Evolutionary conservation across 2,113 vertebrate species (phyloP), one percentile per base, ranked within the genome.

Genomic region (Hippocampus comes): DNA sequence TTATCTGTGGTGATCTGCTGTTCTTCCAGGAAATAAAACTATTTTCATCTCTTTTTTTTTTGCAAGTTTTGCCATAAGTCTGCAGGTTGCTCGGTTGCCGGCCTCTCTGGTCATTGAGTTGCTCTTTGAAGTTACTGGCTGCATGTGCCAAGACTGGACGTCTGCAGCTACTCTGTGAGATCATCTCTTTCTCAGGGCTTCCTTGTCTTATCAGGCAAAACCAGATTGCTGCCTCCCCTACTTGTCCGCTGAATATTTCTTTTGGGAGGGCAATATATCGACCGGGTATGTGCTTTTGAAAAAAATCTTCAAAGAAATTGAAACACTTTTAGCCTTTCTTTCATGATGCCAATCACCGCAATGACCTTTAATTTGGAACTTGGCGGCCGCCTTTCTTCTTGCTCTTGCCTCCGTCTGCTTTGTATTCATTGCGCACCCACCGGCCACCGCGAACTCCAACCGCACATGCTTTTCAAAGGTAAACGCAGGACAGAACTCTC

Each of bases 201-300:
- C 25, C 48, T 18, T 6, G 34, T 43, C 64, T 83, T 84, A 85
- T 81, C 82, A 74, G 53, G 18, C 41, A 63, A 74, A 71, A 65
- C 65, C n/a, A 18, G 59, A 51, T 72, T 77, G 38, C 43, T 23
- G 68, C 70, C 65, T 74, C 51, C 57, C 34, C 56, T 51, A 55
- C 66, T 76, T 77, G 64, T 65, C 76, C 60, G 55, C 11, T 80
- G 49, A 70, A 78, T 72, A 82, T 83, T 10, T 41, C 81, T 85
- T 81, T 69, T 75, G 59, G 59, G 2, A 79, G 79, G 75, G 71
- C 34, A n/a, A 5, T 11, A 41, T 34, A 81, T 53, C 77, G 46
- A 70, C 21, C 56, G 68, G 34, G 18, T 67, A 27, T 72, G 42
- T 70, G 72, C 72, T 79, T 74, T 15, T 77, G 67, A 70, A 74